Conservation (phyloP, 2,888 invertebrate genomes). For the Anthophora plumipes region DNA sequence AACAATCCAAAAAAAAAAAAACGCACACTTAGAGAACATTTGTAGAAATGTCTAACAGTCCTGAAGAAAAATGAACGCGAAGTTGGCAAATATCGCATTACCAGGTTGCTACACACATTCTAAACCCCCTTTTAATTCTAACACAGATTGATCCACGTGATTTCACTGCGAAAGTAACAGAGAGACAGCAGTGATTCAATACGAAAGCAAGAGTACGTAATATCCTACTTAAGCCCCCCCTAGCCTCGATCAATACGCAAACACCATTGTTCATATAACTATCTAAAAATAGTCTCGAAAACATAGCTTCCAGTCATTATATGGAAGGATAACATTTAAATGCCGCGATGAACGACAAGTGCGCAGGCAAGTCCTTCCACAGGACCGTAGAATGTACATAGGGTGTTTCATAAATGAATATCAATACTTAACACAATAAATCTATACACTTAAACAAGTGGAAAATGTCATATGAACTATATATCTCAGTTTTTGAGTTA, state of each 20-base stretch:
- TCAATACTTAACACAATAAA: no score
- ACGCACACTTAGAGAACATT: no score
- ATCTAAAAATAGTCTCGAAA: conserved; percentile 17
- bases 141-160: background rate
- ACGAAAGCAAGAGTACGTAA: background rate
- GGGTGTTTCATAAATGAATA: no score
- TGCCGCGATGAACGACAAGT: background rate
- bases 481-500: no score
- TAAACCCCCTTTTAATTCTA: no score
- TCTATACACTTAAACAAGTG: no score
- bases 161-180: background rate
- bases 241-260: background rate
- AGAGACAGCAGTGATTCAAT: background rate
- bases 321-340: conserved; percentile 26
- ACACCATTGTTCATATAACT: background rate
- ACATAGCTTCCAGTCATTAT: background rate
- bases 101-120: no score
- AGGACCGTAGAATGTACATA: conserved; percentile 34
- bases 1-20: no score
- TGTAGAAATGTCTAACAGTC: no score
- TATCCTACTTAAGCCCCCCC: background rate
- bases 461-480: no score
- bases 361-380: conserved; percentile 21
- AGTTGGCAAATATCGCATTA: no score
- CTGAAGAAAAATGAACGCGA: no score